These are phyloP conservation scores for Dasyurus viverrinus DNA, from an alignment of 2,113 vertebrate genomes.

Conservation along the genomic window DNA sequence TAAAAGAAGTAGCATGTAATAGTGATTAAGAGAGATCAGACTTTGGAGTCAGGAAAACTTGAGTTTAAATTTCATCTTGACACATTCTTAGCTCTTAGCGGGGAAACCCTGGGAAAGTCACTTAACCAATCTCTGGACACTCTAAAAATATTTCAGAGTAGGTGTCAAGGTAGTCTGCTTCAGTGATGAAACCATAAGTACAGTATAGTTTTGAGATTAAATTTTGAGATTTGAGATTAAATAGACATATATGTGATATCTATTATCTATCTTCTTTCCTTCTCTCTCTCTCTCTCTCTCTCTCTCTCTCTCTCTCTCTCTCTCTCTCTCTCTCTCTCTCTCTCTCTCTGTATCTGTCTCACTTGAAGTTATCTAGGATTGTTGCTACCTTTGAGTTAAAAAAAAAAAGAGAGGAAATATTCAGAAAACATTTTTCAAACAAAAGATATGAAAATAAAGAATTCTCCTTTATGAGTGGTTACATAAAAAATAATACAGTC, in stretches of 20 bases:
- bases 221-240: too few relatives aligned
- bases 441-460: not conserved
- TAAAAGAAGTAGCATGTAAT: not conserved
- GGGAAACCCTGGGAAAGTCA: not conserved
- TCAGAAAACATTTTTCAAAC: not conserved
- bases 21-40: not conserved
- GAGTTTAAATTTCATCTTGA: not conserved
- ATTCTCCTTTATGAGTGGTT: not conserved
- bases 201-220: not conserved
- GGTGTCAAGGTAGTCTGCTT: not conserved
- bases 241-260: not conserved
- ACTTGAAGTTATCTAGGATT: not conserved
- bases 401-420: not conserved
- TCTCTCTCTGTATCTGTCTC: too few relatives aligned
- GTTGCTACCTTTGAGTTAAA: conserved; percentile 18
- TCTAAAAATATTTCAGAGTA: not conserved
- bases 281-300: too few relatives aligned
- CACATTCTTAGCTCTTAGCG: not conserved
- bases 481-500: not conserved
- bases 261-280: not conserved
- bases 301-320: too few relatives aligned
- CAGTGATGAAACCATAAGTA: not conserved
- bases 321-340: too few relatives aligned
- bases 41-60: not conserved
- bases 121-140: not conserved